phyloP scores from a whole-genome alignment of 2,797 vertebrate species.

The Coilia nasus region DNA sequence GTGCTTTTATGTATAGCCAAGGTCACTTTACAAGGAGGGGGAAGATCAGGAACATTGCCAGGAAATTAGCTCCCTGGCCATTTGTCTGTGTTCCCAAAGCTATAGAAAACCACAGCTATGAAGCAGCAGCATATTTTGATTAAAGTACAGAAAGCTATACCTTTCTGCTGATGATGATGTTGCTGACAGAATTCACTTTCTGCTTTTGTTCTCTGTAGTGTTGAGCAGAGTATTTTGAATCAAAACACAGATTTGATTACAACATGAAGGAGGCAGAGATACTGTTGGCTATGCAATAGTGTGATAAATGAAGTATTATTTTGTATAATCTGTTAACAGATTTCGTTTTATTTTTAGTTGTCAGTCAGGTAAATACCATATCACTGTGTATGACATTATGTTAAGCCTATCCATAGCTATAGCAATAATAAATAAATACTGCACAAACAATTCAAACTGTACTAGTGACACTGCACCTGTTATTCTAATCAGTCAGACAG shows the following conservation, averaged over 20 bases:
- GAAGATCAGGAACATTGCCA: not conserved
- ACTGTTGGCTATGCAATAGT: not conserved
- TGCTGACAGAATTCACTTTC: not conserved
- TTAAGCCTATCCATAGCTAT: no score
- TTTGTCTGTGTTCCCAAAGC: constrained; percentile 59
- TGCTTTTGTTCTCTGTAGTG: not conserved
- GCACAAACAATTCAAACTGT: no score
- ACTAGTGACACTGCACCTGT: not conserved
- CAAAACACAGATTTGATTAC: not conserved
- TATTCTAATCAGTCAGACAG: not conserved
- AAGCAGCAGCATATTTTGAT: constrained; percentile 51
- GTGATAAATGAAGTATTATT: not conserved
- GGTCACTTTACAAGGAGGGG: not conserved
- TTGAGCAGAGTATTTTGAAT: not conserved
- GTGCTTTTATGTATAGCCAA: no score
- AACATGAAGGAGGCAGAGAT: not conserved
- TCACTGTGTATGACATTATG: no score
- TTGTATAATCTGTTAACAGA: not conserved
- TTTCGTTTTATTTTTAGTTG: not conserved
- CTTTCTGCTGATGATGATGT: not conserved
- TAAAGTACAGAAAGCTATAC: constrained; percentile 39
- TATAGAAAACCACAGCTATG: constrained; percentile 67
- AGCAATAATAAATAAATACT: not conserved
- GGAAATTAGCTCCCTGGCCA: not conserved
- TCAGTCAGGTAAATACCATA: not conserved